These are phyloP conservation scores for Microcaecilia unicolor DNA, from an alignment of 2,797 vertebrate genomes.

Conservation along the genomic window DNA sequence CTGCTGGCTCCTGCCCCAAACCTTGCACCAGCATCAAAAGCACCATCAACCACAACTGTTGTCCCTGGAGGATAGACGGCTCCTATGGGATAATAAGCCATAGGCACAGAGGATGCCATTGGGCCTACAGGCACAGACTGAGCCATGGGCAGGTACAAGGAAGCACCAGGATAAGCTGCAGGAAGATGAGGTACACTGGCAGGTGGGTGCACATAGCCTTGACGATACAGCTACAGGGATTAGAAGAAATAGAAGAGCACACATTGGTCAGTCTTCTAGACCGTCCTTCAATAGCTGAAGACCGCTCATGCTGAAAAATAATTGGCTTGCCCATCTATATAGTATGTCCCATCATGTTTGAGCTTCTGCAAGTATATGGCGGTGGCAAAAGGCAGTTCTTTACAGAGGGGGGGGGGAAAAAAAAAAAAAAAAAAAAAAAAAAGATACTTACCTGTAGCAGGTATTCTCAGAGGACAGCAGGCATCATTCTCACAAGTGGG, in stretches of 20 bases:
- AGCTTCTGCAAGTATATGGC: too few relatives aligned
- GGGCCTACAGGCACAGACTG: constrained; percentile 72
- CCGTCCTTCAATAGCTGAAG: too few relatives aligned
- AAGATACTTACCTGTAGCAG: too few relatives aligned
- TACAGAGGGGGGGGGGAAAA: too few relatives aligned
- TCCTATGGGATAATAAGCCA: constrained; percentile 89
- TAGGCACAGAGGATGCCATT: constrained; percentile 77
- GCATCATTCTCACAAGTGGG: too few relatives aligned
- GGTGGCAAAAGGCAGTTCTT: too few relatives aligned
- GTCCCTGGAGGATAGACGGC: constrained; percentile 78
- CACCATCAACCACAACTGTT: constrained; percentile 78
- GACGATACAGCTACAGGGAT: constrained; percentile 76
- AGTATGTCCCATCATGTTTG: neutral
- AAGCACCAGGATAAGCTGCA: constrained; percentile 74
- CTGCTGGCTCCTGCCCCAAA: constrained; percentile 67
- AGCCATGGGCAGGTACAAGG: constrained; percentile 83
- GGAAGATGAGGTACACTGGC: constrained; percentile 84
- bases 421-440: too few relatives aligned
- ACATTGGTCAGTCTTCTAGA: too few relatives aligned
- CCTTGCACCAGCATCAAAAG: constrained; percentile 81
- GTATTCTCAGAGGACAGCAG: too few relatives aligned
- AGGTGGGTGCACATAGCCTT: constrained; percentile 82
- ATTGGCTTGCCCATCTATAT: accelerated
- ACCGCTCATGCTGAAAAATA: too few relatives aligned
- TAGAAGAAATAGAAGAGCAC: accelerated